A percentile compares a stretch with the other conserved stretches of the same genome.
Conservation (phyloP, 2,113 vertebrate genomes). For the Phalacrocorax carbo region DNA sequence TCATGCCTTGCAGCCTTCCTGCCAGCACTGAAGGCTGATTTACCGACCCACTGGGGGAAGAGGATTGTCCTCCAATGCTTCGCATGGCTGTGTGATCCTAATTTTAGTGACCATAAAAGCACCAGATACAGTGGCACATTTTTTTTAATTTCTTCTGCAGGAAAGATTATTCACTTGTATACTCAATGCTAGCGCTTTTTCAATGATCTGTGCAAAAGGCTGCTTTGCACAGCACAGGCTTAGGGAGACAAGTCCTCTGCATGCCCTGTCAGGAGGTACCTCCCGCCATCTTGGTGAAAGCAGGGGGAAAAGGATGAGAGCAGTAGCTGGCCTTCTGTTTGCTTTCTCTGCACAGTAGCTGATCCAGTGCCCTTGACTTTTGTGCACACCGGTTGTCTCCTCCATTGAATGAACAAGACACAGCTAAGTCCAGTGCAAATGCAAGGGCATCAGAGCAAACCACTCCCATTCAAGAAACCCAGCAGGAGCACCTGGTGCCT, state of each 20-base stretch:
- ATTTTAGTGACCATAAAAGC: neutral
- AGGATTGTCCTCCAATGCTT: neutral
- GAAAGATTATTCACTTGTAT: neutral
- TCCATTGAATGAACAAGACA: neutral
- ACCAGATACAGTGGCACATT: neutral
- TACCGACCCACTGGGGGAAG: neutral
- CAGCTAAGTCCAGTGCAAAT: rapidly evolving
- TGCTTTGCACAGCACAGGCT: neutral
- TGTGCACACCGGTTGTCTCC: neutral
- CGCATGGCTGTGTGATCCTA: neutral
- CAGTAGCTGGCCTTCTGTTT: neutral
- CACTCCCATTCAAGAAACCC: rapidly evolving
- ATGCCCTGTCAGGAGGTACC: neutral
- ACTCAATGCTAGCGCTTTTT: neutral
- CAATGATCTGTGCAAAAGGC: neutral
- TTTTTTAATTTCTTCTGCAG: neutral
- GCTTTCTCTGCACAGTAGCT: neutral
- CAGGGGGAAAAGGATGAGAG: neutral
- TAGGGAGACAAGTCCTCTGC: neutral
- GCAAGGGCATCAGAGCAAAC: neutral
- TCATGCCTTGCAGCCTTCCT: neutral
- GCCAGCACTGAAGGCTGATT: neutral
- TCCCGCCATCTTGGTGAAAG: neutral
- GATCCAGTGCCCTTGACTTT: neutral
- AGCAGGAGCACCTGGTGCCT: neutral